Evolutionary conservation across 35 echinoderm and acorn worm species (phyloP), one percentile per base, ranked within the genome.

Genomic region (Acanthaster planci): DNA sequence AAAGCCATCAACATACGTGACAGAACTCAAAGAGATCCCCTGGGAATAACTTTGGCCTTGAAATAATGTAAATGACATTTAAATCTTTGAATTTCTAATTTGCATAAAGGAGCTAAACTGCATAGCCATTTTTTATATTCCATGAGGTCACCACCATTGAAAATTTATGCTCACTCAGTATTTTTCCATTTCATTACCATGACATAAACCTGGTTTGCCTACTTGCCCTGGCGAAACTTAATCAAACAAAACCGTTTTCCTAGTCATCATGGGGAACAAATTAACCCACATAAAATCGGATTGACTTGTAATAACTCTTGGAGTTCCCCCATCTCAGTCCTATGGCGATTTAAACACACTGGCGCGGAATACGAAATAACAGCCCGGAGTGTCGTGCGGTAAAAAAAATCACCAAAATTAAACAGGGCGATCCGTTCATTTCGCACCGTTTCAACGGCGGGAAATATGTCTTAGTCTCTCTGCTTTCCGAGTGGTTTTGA

Each of bases 351-450:
- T 72, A 14, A 72, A 72, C 64, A 72, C 64, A 72, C 64, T 34
- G 64, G 34, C 64, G 64, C 64, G 64, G 26, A 72, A 72, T 72
- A 29, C 34, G 64, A 72, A 35, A 72, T 47, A 72, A 72, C 64
- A 72, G 64, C 64, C 64, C 5, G 21, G 0, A 72, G 64, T 72
- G 64, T 9, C 64, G 64, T 29, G 64, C 42, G 42, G 42, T 4
- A 47, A 72, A 72, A 72, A 72, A 72, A 72, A 26, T 29, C 64
- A 72, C 64, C 64, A 72, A 72, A 72, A 72, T 72, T 72, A 72
- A 72, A 72, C 64, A 3, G 29, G 7, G 64, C 4, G 64, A 35
- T 34, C 64, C 12, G 64, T 72, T 72, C 64, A 30, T 72, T 72
- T 72, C 64, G 22, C 64, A 29, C 14, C 64, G 23, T 72, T 72